Evolutionary conservation across 2,113 vertebrate species (phyloP).

Genomic region (Percina caprodes): DNA sequence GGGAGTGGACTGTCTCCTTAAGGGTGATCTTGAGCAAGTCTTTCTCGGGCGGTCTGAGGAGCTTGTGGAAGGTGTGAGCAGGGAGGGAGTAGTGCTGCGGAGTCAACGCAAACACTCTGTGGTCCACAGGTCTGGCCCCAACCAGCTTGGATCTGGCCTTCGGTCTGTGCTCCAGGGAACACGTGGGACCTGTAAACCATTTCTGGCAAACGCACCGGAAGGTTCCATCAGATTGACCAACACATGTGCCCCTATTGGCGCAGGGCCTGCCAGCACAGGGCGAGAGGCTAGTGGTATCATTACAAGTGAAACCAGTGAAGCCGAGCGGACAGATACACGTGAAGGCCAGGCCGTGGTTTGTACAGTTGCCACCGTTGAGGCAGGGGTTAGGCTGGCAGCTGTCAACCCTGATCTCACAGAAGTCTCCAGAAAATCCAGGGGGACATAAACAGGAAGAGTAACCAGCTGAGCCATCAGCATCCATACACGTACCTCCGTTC

Average conservation of each 20-base stretch:
- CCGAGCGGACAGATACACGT: constrained; percentile 87
- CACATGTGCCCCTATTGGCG: constrained; percentile 88
- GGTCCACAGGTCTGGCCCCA: constrained; percentile 64
- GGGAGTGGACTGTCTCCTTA: constrained; percentile 88
- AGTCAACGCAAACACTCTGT: constrained; percentile 64
- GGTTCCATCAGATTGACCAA: constrained; percentile 79
- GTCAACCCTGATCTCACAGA: constrained; percentile 88
- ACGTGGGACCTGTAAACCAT: constrained; percentile 86
- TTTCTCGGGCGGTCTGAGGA: constrained; percentile 83
- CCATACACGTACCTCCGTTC: constrained; percentile 91
- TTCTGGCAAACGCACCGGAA: constrained; percentile 88
- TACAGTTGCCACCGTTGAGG: constrained; percentile 90
- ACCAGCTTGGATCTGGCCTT: constrained; percentile 61
- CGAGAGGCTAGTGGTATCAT: constrained; percentile 65
- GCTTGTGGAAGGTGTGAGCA: constrained; percentile 86
- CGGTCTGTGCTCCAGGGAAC: constrained; percentile 71
- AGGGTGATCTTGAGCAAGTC: constrained; percentile 91
- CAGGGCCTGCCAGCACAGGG: constrained; percentile 86
- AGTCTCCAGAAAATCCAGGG: constrained; percentile 89
- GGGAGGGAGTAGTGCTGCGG: constrained; percentile 83
- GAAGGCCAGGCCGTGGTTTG: constrained; percentile 84
- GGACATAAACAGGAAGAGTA: constrained; percentile 89
- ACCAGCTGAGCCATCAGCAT: constrained; percentile 81
- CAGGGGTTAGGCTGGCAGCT: constrained; percentile 91
- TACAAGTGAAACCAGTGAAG: constrained; percentile 89